phyloP scores from a whole-genome alignment of 2,113 vertebrate genomes.

The Apus apus region DNA sequence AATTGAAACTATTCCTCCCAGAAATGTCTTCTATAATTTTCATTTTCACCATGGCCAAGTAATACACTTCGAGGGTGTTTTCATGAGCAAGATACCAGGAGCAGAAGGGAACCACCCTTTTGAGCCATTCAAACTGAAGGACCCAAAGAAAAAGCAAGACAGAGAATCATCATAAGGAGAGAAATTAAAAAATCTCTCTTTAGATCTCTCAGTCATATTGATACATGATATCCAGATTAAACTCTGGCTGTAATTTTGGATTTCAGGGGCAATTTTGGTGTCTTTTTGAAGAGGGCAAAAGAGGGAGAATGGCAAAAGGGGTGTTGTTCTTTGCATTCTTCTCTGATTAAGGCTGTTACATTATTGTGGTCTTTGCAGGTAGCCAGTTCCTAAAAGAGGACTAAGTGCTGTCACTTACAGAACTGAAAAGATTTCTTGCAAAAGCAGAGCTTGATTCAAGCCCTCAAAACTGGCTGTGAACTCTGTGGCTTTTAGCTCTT shows the following conservation, averaged over 20 bases:
- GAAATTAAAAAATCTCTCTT: neutral
- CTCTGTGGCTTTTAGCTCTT: neutral
- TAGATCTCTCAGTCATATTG: neutral
- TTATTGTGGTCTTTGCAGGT: neutral
- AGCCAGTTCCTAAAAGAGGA: neutral
- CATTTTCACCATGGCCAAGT: neutral
- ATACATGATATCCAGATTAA: neutral
- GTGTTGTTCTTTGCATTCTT: neutral
- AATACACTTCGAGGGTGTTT: neutral
- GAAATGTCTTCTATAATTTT: neutral
- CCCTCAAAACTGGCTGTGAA: neutral
- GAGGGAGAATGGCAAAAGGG: neutral
- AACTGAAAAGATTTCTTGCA: neutral
- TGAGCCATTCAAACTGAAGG: neutral
- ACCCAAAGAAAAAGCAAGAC: neutral
- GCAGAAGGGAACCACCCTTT: neutral
- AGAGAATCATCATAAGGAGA: neutral
- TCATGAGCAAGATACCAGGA: neutral
- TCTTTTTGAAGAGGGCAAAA: neutral
- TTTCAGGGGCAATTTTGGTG: neutral
- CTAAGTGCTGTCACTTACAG: neutral
- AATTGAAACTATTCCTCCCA: neutral
- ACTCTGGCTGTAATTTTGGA: neutral
- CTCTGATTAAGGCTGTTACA: neutral
- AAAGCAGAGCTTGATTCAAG: slow-evolving; percentile 3